Conservation (phyloP, 2,113 vertebrate genomes). For the Strix uralensis region DNA sequence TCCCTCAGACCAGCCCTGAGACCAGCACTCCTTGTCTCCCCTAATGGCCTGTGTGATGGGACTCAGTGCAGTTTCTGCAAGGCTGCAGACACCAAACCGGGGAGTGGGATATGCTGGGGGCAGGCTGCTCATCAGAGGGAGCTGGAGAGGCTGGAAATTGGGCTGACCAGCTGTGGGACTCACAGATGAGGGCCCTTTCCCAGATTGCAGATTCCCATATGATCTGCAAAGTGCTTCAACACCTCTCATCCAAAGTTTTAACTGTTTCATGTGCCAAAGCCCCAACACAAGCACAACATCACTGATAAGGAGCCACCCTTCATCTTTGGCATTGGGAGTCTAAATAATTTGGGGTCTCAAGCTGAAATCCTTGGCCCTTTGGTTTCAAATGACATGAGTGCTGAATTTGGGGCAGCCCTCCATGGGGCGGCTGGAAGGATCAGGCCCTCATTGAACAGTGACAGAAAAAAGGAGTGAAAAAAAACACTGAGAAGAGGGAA, state of each 20-base stretch:
- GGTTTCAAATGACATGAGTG: not conserved
- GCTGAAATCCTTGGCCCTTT: not conserved
- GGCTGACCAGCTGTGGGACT: not conserved
- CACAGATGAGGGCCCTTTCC: not conserved
- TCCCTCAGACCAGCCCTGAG: not conserved
- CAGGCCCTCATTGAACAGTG: not conserved
- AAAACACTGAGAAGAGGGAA: not conserved
- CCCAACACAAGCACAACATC: not conserved
- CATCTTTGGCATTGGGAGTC: not conserved
- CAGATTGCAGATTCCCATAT: not conserved
- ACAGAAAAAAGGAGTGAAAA: not conserved
- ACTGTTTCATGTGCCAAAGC: not conserved
- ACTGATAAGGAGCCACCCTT: not conserved
- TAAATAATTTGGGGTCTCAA: not conserved
- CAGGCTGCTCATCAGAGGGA: not conserved
- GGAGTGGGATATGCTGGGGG: not conserved
- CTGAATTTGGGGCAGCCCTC: not conserved
- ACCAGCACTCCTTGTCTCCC: not conserved
- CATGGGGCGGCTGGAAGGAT: not conserved
- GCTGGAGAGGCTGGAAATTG: not conserved
- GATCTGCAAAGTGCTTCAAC: not conserved
- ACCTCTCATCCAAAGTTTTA: not conserved
- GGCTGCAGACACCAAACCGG: not conserved
- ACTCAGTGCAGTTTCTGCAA: not conserved
- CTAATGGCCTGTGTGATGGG: accelerated